Base-by-base conservation (phyloP, 2,113 vertebrate species). In the Australoheros scitulus region DNA sequence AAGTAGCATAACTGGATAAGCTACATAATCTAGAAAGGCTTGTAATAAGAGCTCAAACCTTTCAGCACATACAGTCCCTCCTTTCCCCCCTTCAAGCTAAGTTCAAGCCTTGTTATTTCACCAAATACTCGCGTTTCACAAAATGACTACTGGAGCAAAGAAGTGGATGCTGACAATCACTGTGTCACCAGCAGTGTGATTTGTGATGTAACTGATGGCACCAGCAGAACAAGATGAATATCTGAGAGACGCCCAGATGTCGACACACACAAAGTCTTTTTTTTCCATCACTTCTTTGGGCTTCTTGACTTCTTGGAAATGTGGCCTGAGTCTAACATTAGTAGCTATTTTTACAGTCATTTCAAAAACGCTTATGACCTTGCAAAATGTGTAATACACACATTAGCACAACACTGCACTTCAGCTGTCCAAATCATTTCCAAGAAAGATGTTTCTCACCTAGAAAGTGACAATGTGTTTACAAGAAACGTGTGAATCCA, bases 21-120 rank as follows among this genome's bases (percentile, higher is more conserved):
- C 87, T 7, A 13, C 91, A 91, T 93, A 47, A 80, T 76, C 90
- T 17, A 3, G 18, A 34, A 82, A 80, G 91, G 89, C 76, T 85
- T 64, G 88, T 75, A 58, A 26, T 15, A 64, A 65, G 26, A 80
- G 84, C 11, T 56, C 82, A 68, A 24, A 80, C 55, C 60, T 29
- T 55, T 26, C n/a, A 57, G 36, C 58, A 57, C 38, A 77, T 80
- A 78, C 81, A 86, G 74, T 81, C 79, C 87, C 55, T 77, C 26
- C 24, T n/a, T 64, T 34, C 24, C 24, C 29, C 3, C 18, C 0
- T 55, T 38, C 29, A 7, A 56, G 14, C 22, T 55, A 7, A 47
- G 11, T 20, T 20, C 29, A 60, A 70, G 24, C 47, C 29, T 50
- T 52, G 47, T 72, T 72, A 72, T 17, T 17, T 50, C 47, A 50